Evolutionary conservation across 2,113 vertebrate species (phyloP), one percentile per base, ranked within the genome.

Genomic region (Ranitomeya imitator): DNA sequence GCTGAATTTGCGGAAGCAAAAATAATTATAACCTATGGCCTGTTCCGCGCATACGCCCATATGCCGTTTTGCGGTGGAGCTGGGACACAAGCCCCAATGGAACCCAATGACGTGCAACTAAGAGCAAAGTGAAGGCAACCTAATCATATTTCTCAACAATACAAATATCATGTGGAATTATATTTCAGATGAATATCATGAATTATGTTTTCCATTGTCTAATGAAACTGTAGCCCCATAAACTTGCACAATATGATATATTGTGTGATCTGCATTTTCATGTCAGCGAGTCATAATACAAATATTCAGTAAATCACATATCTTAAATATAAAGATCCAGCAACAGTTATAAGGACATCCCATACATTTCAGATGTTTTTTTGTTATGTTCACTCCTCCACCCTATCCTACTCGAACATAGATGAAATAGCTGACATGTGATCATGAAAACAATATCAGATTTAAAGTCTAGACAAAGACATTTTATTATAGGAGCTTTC

Each of bases 391-490:
- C 21, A 31, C 60, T 80, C 71, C n/a, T 19, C 14, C 78, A 13
- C 10, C 37, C 57, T 61, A 10, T 81, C 37, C 5, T 3, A 45
- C 37, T 45, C 3, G 37, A 61, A 31, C 23, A 59, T 60, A 59
- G 31, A 5, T 37, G 23, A 37, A 4, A 11, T 31, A n/a, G 31
- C 7, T 81, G 57, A 79, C 76, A 78, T 55, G 10, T 79, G 19
- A 61, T 37, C 16, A 81, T 31, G 57, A 57, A 60, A 60, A 81
- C 59, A 81, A 81, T 81, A 81, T 37, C 57, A 61, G 79, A 86
- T 65, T 51, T 78, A 52, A 86, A 19, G n/a, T 86, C 37, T 78
- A 78, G 63, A 87, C 77, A 80, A 67, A 80, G 52, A 87, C 13
- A 19, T 77, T 60, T 16, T 59, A 16, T 86, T 19, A 19, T 55